Evolutionary conservation across 2,113 vertebrate species (phyloP).

Genomic region (Paratilapia polleni): DNA sequence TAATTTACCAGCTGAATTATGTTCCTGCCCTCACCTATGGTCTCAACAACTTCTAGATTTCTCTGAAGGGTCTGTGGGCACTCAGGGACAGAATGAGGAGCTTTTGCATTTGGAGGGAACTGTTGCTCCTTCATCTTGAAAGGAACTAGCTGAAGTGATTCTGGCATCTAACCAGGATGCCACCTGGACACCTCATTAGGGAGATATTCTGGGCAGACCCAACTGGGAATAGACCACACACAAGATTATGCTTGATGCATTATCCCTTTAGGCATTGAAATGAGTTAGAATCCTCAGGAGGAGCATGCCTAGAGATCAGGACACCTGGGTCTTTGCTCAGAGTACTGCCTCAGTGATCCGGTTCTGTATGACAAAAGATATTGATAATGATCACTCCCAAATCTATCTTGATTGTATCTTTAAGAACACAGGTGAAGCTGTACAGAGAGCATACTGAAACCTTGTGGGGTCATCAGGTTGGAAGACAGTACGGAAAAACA

Average conservation of each 20-base stretch:
- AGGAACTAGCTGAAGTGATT: not conserved
- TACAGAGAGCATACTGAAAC: not conserved
- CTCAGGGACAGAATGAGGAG: not conserved
- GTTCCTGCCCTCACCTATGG: not conserved
- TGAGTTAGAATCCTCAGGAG: not conserved
- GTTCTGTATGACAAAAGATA: not conserved
- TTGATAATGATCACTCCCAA: not conserved
- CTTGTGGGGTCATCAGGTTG: accelerated
- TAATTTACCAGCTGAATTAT: not conserved
- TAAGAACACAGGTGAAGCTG: not conserved
- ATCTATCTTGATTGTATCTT: not conserved
- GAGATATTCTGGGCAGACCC: not conserved
- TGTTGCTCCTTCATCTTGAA: not conserved
- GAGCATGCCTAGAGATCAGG: not conserved
- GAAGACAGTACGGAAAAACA: not conserved
- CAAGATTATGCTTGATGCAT: not conserved
- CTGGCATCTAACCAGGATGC: constrained; percentile 1
- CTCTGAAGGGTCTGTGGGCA: not conserved
- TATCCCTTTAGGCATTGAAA: not conserved
- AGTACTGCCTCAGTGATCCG: accelerated
- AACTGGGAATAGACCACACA: not conserved
- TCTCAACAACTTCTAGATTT: not conserved
- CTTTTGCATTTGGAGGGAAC: not conserved
- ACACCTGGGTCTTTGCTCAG: not conserved
- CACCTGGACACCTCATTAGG: not conserved